These are phyloP conservation scores for Clamator glandarius DNA, from an alignment of 2,797 vertebrate species.

Conservation along the genomic window DNA sequence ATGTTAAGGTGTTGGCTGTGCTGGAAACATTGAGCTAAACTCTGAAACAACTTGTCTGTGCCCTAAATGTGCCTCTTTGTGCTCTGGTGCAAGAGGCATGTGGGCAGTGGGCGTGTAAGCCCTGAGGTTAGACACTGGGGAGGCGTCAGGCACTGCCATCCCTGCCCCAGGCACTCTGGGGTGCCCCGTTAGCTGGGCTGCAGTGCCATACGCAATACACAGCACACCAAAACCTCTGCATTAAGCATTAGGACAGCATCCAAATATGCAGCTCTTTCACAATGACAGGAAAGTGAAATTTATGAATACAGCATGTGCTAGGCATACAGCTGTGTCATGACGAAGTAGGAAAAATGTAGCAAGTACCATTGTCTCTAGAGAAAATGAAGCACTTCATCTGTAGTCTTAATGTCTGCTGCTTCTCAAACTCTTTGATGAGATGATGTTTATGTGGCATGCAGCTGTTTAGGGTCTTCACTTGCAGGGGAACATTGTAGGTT, in stretches of 20 bases:
- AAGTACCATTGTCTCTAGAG: not conserved
- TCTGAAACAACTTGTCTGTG: not conserved
- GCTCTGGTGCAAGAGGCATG: slow-evolving; percentile 48
- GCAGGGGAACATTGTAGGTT: not conserved
- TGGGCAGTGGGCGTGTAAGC: not conserved
- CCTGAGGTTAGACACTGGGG: not conserved
- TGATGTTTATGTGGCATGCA: not conserved
- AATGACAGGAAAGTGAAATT: not conserved
- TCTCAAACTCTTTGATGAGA: not conserved
- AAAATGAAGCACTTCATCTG: not conserved
- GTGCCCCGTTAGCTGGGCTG: not conserved
- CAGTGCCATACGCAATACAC: not conserved
- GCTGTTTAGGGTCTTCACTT: not conserved
- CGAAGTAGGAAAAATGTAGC: not conserved
- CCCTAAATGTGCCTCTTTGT: not conserved
- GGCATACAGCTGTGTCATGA: not conserved
- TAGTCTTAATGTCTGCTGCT: not conserved
- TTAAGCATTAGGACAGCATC: not conserved
- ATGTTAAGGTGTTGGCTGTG: not conserved
- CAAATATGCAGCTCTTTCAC: not conserved
- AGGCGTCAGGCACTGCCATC: not conserved
- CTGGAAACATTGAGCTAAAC: not conserved
- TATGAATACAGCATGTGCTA: not conserved
- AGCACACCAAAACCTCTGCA: not conserved
- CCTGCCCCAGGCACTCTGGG: not conserved